These are phyloP conservation scores for Arion vulgaris DNA, from an alignment of 1,140 invertebrate genomes.

Conservation along the genomic window DNA sequence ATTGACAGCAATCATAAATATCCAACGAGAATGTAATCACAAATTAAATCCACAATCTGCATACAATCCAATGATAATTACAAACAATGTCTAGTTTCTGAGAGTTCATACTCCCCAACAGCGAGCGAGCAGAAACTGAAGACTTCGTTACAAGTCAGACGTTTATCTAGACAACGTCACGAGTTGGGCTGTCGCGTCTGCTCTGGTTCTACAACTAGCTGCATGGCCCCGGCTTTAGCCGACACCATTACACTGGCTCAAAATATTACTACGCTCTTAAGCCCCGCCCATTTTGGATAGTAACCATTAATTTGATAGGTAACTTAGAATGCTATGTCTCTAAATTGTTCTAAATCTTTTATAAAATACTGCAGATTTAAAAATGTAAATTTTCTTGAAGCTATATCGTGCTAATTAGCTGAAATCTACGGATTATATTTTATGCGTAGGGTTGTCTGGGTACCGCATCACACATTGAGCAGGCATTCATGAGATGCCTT, in stretches of 20 bases:
- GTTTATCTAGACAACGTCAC: not conserved
- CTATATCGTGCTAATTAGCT: not conserved
- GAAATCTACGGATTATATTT: conserved; percentile 37
- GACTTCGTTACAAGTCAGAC: not conserved
- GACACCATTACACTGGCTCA: not conserved
- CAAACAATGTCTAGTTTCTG: not conserved
- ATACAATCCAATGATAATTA: not conserved
- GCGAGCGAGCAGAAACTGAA: not conserved
- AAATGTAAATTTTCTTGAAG: too few relatives aligned
- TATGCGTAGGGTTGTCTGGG: conserved; percentile 27
- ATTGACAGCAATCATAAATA: not conserved
- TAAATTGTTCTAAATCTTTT: too few relatives aligned
- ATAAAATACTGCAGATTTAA: too few relatives aligned
- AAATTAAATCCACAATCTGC: not conserved
- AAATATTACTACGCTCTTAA: conserved; percentile 28
- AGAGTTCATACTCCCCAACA: not conserved
- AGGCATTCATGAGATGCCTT: conserved; percentile 55
- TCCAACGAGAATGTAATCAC: not conserved
- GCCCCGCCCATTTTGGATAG: conserved; percentile 18
- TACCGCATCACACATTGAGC: conserved; percentile 20
- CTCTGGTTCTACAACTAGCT: not conserved
- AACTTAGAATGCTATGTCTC: too few relatives aligned
- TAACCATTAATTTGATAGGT: not conserved
- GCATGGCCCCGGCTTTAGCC: not conserved
- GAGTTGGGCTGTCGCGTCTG: not conserved